A percentile compares a stretch with the other conserved stretches of the same genome.
Evolutionary conservation across 2,797 vertebrate species (phyloP).

Genomic region (Ptychadena robeensis): DNA sequence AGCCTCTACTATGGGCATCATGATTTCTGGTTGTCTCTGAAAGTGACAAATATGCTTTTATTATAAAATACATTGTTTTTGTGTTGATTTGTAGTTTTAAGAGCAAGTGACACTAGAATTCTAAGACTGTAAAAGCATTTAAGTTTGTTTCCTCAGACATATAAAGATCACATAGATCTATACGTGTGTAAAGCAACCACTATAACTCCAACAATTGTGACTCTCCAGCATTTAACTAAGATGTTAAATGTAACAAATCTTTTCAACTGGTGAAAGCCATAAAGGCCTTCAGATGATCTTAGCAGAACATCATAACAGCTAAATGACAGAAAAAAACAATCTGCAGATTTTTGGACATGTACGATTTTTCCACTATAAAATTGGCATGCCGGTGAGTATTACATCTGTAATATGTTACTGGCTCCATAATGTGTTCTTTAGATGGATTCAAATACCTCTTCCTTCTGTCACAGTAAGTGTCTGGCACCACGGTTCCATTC

Average conservation of each 20-base stretch:
- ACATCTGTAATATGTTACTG: neutral
- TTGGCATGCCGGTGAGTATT: conserved; percentile 2
- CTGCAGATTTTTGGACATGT: conserved; percentile 26
- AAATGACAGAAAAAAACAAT: conserved; percentile 33
- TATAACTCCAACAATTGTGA: neutral
- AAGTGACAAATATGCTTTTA: too few relatives aligned
- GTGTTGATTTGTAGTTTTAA: neutral
- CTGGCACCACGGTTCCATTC: conserved; percentile 74
- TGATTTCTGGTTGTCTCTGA: neutral
- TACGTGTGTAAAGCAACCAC: neutral
- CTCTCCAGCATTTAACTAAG: conserved; percentile 7
- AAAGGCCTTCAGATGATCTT: conserved; percentile 44
- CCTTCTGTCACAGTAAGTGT: conserved; percentile 73
- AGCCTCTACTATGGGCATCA: too few relatives aligned
- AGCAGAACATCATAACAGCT: conserved; percentile 35
- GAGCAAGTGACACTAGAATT: neutral
- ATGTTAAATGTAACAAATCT: conserved; percentile 2
- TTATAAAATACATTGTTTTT: neutral
- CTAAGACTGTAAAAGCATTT: neutral
- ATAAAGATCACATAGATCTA: neutral
- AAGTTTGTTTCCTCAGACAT: neutral
- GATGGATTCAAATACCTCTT: conserved; percentile 77
- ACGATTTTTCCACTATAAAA: conserved; percentile 32
- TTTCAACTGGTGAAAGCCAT: conserved; percentile 25
- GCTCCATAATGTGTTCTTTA: neutral